Percentiles rank a stretch among this genome's conserved stretches.
These are phyloP conservation scores for Hoplostethus mediterraneus DNA, from an alignment of 2,797 vertebrate genomes.

Conservation along the genomic window DNA sequence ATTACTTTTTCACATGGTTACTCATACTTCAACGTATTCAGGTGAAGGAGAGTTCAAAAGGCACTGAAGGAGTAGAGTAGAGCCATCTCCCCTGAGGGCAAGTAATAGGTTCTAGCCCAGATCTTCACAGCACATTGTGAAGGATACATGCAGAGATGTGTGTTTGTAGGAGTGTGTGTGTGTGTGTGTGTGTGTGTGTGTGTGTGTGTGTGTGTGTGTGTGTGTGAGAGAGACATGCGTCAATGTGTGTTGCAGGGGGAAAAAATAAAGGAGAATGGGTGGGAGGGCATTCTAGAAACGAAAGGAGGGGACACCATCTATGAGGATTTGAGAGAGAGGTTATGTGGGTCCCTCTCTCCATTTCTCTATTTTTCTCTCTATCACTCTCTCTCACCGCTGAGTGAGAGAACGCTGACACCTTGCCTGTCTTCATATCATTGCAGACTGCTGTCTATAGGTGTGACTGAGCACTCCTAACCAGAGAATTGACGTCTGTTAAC, in stretches of 20 bases:
- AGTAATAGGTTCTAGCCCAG: constrained; percentile 24
- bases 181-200: constrained; percentile 7
- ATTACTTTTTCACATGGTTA: background rate
- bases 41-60: constrained; percentile 17
- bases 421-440: constrained; percentile 42
- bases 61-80: constrained; percentile 16
- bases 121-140: constrained; percentile 1
- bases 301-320: constrained; percentile 35
- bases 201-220: constrained; percentile 7
- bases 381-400: constrained; percentile 58
- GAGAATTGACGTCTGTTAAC: constrained; percentile 13
- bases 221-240: background rate
- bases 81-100: constrained; percentile 1
- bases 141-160: background rate
- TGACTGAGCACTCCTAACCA: constrained; percentile 14
- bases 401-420: constrained; percentile 49
- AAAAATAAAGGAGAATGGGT: constrained; percentile 32
- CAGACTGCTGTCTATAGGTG: constrained; percentile 20
- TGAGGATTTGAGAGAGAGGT: constrained; percentile 56
- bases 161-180: constrained; percentile 7
- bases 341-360: constrained; percentile 33
- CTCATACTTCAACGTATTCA: constrained; percentile 5
- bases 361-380: constrained; percentile 50
- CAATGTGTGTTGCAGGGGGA: background rate
- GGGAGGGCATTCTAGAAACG: constrained; percentile 26